Conservation (phyloP, 2,113 vertebrate genomes). For the Hemicordylus capensis region DNA sequence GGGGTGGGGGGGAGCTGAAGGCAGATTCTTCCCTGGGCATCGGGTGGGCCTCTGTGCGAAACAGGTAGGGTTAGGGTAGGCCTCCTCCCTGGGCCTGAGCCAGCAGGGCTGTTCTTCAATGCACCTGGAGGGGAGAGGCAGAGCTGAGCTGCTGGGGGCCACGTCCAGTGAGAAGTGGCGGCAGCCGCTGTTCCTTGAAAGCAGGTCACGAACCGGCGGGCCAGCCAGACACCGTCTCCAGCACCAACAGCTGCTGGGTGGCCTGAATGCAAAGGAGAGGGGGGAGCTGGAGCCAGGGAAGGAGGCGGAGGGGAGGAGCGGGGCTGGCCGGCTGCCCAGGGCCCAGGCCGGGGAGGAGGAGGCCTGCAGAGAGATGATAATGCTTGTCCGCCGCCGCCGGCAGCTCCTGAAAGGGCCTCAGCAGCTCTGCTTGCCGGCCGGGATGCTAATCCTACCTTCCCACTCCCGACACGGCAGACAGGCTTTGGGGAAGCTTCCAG, state of each 20-base stretch:
- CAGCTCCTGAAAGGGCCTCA: no score
- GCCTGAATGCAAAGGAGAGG: slow-evolving; percentile 4
- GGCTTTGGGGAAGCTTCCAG: no score
- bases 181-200: not conserved
- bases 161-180: not conserved
- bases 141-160: no score
- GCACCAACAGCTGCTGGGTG: not conserved
- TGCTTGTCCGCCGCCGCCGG: no score
- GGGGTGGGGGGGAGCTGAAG: not conserved
- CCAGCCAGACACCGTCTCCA: not conserved
- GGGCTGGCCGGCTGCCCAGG: not conserved
- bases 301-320: not conserved
- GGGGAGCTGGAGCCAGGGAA: no score
- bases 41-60: no score
- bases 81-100: no score
- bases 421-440: no score
- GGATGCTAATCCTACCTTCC: no score
- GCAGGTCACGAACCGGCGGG: not conserved
- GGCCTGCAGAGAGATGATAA: not conserved
- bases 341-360: not conserved
- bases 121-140: not conserved
- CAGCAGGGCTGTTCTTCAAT: no score
- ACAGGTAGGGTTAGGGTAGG: no score
- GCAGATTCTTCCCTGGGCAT: not conserved
- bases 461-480: no score